A percentile compares a stretch with the other conserved stretches of the same genome.
phyloP scores from a whole-genome alignment of 2,113 vertebrate genomes.

The Motacilla alba region DNA sequence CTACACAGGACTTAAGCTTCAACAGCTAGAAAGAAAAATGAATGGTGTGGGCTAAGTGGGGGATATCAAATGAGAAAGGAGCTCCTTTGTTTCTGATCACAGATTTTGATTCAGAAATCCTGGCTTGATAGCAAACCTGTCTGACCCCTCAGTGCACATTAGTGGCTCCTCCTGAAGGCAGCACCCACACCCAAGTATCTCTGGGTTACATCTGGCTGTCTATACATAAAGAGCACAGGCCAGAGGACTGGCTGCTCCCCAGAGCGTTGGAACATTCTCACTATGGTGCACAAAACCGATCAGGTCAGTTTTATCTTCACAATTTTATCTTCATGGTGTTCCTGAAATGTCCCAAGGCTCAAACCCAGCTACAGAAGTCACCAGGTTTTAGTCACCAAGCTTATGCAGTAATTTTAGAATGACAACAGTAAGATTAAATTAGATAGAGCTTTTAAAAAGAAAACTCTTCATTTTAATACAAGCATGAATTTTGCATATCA shows the following conservation, averaged over 20 bases:
- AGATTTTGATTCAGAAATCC: background rate
- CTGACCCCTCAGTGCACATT: background rate
- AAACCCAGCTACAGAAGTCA: constrained; percentile 20
- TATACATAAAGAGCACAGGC: background rate
- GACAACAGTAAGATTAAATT: background rate
- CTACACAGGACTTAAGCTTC: background rate
- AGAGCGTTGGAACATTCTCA: background rate
- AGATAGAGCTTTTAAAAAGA: constrained; percentile 4
- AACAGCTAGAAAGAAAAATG: background rate
- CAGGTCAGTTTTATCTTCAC: background rate
- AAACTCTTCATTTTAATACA: constrained; percentile 2
- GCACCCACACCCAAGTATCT: background rate
- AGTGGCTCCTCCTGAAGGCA: background rate
- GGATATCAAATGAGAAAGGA: background rate
- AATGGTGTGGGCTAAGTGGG: background rate
- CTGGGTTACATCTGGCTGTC: background rate
- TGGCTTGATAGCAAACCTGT: background rate
- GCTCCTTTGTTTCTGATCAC: background rate
- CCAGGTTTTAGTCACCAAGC: constrained; percentile 4
- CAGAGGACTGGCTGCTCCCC: background rate
- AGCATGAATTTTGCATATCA: constrained; percentile 31
- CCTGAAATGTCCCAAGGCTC: constrained; percentile 13
- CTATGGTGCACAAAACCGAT: background rate
- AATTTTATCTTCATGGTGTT: background rate
- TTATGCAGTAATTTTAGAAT: background rate